These are phyloP conservation scores for Clostera curtula DNA, from an alignment of 2,888 invertebrate species.

Conservation along the genomic window DNA sequence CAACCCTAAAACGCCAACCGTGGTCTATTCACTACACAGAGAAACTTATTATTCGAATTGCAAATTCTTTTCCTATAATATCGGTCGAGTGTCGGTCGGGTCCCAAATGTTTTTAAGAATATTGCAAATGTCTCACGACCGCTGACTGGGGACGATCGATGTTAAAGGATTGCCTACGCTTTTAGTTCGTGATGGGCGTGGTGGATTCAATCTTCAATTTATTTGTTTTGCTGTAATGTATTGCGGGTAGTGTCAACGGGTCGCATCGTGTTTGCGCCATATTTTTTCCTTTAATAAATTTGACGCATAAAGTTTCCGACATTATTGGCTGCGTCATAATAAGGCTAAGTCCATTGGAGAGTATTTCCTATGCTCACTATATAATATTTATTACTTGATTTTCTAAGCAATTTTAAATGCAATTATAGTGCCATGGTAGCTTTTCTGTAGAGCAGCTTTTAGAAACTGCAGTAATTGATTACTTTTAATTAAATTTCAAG, in stretches of 20 bases:
- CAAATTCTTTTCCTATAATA: conserved; percentile 40
- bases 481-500: too few relatives aligned
- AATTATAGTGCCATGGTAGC: too few relatives aligned
- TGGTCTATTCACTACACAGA: conserved; percentile 16
- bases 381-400: too few relatives aligned
- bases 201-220: conserved; percentile 31
- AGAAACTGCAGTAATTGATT: too few relatives aligned
- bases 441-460: too few relatives aligned
- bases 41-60: conserved; percentile 43
- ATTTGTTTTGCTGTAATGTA: conserved; percentile 26
- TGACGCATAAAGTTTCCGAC: too few relatives aligned
- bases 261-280: conserved; percentile 11
- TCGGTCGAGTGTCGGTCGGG: conserved; percentile 34
- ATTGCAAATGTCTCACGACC: conserved; percentile 54
- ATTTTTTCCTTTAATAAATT: too few relatives aligned
- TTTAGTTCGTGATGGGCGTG: conserved; percentile 34
- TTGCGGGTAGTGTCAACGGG: conserved; percentile 15
- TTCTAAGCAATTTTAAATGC: too few relatives aligned
- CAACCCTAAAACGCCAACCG: conserved; percentile 13
- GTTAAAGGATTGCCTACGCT: conserved; percentile 52
- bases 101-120: conserved; percentile 57
- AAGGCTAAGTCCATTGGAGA: too few relatives aligned
- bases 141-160: conserved; percentile 46
- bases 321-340: too few relatives aligned
- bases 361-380: too few relatives aligned